phyloP scores from a whole-genome alignment of 1,140 invertebrate species.

The Holotrichia oblita region DNA sequence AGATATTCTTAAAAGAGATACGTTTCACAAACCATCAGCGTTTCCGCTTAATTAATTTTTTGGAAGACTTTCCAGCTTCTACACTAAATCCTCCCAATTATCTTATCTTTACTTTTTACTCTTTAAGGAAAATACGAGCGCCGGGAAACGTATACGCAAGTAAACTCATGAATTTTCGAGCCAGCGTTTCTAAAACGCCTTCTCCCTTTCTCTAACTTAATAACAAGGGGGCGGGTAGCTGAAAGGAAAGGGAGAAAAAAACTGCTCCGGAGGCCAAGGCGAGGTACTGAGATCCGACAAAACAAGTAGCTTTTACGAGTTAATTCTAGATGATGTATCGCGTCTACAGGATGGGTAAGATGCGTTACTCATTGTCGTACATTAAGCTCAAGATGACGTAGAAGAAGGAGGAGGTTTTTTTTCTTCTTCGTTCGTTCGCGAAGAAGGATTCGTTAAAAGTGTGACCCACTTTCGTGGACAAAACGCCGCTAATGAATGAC shows the following conservation, averaged over 20 bases:
- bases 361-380: constrained; percentile 31
- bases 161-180: background rate
- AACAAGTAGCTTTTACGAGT: constrained; percentile 35
- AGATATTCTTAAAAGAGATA: too few species aligned
- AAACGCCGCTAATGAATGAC: constrained; percentile 26
- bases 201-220: constrained; percentile 12
- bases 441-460: constrained; percentile 24
- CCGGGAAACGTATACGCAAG: background rate
- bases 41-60: background rate
- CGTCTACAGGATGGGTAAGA: constrained; percentile 16
- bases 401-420: background rate
- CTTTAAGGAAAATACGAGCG: too few species aligned
- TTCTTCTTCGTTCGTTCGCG: background rate
- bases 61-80: background rate
- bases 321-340: constrained; percentile 32
- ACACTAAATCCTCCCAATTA: background rate
- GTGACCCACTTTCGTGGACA: background rate
- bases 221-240: background rate
- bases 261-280: background rate
- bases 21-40: background rate
- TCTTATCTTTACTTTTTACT: background rate
- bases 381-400: constrained; percentile 15
- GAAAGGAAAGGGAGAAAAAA: too few species aligned
- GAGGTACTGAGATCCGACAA: constrained; percentile 13
- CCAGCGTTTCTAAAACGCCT: background rate